Conservation (phyloP, 2,113 vertebrate genomes). For the Sylvilagus bachmani region DNA sequence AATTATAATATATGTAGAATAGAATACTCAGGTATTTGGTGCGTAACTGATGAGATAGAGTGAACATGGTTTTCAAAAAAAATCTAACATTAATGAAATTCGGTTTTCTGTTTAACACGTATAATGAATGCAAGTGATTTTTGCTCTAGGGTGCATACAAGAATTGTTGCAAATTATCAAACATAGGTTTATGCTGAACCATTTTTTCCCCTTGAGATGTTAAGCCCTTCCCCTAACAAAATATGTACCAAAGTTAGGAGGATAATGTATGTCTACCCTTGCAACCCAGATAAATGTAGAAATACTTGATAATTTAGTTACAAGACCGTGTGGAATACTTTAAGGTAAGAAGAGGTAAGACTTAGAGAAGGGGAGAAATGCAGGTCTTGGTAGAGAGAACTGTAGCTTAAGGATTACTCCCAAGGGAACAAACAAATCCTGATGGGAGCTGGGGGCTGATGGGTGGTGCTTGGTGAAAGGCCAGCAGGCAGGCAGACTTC, state of each 20-base stretch:
- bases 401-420: background rate
- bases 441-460: background rate
- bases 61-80: background rate
- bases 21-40: background rate
- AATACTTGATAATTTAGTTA: conserved; percentile 1
- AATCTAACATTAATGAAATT: background rate
- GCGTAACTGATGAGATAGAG: background rate
- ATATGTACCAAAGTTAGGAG: background rate
- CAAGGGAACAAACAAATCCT: background rate
- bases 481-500: background rate
- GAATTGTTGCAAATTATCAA: background rate
- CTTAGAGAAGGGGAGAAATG: background rate
- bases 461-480: background rate
- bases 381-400: background rate
- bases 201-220: background rate
- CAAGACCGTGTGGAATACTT: background rate
- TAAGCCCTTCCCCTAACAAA: background rate
- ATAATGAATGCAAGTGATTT: background rate
- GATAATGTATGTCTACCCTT: background rate
- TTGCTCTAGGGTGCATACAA: background rate
- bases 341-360: background rate
- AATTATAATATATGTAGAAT: background rate
- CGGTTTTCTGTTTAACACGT: background rate
- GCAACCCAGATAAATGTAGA: background rate
- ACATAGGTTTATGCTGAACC: background rate